These are phyloP conservation scores for Agriopis leucophaearia DNA, from an alignment of 2,888 invertebrate genomes.

Conservation along the genomic window DNA sequence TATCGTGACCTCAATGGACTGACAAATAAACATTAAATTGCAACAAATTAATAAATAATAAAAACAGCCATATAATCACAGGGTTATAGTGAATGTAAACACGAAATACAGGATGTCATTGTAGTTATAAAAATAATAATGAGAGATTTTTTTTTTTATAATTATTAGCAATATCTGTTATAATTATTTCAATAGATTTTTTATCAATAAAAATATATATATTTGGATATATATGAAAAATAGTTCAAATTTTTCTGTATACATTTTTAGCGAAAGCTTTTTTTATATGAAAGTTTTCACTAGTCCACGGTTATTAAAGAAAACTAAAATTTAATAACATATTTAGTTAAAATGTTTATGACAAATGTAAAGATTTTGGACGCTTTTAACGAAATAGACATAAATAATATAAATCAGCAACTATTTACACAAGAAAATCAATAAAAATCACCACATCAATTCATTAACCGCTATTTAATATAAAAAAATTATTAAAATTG, in stretches of 20 bases:
- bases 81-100: conserved; percentile 44
- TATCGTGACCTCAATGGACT: conserved; percentile 12
- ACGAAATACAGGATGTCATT: conserved; percentile 1
- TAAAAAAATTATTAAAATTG: conserved; percentile 30
- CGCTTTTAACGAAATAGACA: background rate
- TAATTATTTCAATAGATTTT: background rate
- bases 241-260: no score
- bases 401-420: conserved; percentile 11
- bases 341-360: background rate
- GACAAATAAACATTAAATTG: conserved; percentile 8
- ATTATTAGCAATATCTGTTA: background rate
- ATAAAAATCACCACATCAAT: conserved; percentile 24
- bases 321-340: background rate
- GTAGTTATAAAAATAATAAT: background rate
- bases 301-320: background rate
- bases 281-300: background rate
- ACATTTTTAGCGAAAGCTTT: no score
- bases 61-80: conserved; percentile 74
- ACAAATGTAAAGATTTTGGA: background rate
- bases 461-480: conserved; percentile 27
- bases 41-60: conserved; percentile 46
- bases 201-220: background rate
- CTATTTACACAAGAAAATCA: conserved; percentile 26
- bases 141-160: background rate
- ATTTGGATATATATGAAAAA: background rate